These are phyloP conservation scores for Crotalus horridus DNA, from an alignment of 2,113 vertebrate species.

Conservation along the genomic window DNA sequence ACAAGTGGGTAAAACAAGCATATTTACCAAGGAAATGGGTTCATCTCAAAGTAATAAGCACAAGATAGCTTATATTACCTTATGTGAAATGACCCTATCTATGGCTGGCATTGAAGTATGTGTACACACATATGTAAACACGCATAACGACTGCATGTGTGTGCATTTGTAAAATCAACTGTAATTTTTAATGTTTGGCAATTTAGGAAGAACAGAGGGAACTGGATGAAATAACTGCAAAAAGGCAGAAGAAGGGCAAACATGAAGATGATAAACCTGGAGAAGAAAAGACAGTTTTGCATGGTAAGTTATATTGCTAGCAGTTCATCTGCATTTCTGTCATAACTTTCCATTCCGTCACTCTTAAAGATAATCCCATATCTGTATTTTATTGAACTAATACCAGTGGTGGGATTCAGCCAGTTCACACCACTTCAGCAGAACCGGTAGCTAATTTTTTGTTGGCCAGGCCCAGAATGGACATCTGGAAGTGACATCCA, in stretches of 20 bases:
- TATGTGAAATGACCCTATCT: background rate
- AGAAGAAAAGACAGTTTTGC: conserved; percentile 95
- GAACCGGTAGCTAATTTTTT: too few species aligned
- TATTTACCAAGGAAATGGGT: background rate
- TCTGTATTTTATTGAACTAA: background rate
- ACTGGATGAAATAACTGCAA: conserved; percentile 94
- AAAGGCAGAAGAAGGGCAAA: conserved; percentile 95
- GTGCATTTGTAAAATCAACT: background rate
- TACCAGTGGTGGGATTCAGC: too few species aligned
- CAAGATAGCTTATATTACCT: background rate
- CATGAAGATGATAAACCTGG: conserved; percentile 92
- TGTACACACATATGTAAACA: background rate
- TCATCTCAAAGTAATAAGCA: background rate
- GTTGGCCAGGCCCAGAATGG: too few species aligned
- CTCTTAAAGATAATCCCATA: background rate
- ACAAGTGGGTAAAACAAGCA: background rate
- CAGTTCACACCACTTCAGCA: too few species aligned
- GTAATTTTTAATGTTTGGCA: conserved; percentile 37
- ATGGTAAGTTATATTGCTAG: conserved; percentile 75
- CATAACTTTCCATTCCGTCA: conserved; percentile 30
- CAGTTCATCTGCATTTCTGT: conserved; percentile 44
- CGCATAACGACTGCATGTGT: background rate
- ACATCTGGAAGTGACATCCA: too few species aligned
- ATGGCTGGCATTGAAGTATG: background rate
- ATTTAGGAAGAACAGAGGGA: conserved; percentile 93